These are phyloP conservation scores for Anhinga anhinga DNA, from an alignment of 2,113 vertebrate species.

Conservation along the genomic window DNA sequence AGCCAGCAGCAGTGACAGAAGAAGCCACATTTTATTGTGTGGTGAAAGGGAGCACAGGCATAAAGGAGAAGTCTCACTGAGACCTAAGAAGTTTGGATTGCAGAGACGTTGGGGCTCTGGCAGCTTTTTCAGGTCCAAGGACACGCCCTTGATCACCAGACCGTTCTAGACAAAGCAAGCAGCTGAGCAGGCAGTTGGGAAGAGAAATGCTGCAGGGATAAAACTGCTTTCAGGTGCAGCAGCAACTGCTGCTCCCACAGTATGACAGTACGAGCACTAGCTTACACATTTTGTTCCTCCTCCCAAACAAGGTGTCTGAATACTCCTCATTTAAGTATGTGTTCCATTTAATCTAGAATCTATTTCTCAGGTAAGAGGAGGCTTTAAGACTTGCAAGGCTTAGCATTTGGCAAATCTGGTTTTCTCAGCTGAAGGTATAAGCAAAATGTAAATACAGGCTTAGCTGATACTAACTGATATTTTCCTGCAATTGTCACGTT, in stretches of 20 bases:
- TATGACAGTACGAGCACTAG: neutral
- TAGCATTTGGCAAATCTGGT: neutral
- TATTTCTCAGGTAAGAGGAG: neutral
- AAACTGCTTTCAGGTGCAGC: neutral
- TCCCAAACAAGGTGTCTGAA: neutral
- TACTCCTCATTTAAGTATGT: neutral
- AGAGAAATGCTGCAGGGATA: neutral
- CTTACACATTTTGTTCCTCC: fast-evolving
- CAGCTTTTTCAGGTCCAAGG: neutral
- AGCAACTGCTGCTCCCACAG: neutral
- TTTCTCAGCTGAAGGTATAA: neutral
- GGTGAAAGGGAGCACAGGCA: neutral
- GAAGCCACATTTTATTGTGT: neutral
- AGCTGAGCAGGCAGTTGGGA: neutral
- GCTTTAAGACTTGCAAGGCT: neutral
- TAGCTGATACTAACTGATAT: neutral
- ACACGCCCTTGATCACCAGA: neutral
- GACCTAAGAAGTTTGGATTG: neutral
- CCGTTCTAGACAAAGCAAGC: neutral
- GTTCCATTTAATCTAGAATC: neutral
- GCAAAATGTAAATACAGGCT: neutral
- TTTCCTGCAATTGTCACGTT: neutral
- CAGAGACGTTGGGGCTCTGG: neutral
- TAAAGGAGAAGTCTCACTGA: neutral
- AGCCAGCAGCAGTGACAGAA: neutral